These are phyloP conservation scores for Acanthurus leucopareius DNA, from an alignment of 2,797 vertebrate species.

Conservation along the genomic window DNA sequence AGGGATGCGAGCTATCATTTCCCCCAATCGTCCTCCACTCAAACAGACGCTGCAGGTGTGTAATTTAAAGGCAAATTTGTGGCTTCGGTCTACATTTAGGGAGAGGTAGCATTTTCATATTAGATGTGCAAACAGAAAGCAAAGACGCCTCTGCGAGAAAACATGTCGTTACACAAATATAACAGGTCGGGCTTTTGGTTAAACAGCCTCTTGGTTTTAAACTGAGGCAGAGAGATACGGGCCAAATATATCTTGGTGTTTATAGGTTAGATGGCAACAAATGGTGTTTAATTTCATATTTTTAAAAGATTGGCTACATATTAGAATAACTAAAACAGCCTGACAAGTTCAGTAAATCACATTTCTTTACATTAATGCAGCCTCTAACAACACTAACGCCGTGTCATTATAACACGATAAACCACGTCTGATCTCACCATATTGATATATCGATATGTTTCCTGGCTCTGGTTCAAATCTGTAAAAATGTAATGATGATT, in stretches of 20 bases:
- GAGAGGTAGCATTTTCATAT: constrained; percentile 33
- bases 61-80: constrained; percentile 50
- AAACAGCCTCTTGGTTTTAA: constrained; percentile 3
- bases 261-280: no score
- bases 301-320: no score
- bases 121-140: constrained; percentile 26
- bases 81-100: constrained; percentile 14
- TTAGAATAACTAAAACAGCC: no score
- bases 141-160: neutral
- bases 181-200: constrained; percentile 1
- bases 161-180: neutral
- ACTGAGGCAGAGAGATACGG: no score
- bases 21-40: constrained; percentile 40
- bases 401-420: no score
- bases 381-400: no score
- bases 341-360: no score
- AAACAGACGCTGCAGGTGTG: constrained; percentile 44
- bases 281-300: no score
- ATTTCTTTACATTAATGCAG: no score
- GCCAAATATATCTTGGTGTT: no score
- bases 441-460: no score
- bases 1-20: constrained; percentile 47
- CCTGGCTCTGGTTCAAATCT: neutral
- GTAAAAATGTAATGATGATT: constrained; percentile 44
- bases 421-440: no score